A percentile compares a stretch with the other conserved stretches of the same genome.
phyloP scores from a whole-genome alignment of 2,113 vertebrate genomes.

The Psettodes erumei region DNA sequence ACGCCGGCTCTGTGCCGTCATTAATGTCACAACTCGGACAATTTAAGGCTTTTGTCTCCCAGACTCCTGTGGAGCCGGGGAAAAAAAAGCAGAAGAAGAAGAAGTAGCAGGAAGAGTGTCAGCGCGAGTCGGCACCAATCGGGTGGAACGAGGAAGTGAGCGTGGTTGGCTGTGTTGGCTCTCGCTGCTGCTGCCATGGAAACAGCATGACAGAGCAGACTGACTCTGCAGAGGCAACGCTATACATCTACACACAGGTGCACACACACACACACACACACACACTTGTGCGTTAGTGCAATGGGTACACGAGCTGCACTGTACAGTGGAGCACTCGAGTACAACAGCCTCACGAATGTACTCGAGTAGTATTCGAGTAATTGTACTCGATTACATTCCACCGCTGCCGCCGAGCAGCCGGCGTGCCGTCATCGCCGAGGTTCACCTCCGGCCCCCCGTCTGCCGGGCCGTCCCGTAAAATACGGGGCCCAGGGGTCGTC shows the following conservation, averaged over 20 bases:
- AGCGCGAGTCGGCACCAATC: conserved; percentile 52
- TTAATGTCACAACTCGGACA: too few relatives aligned
- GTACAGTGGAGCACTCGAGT: too few relatives aligned
- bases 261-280: conserved; percentile 5
- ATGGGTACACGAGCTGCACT: too few relatives aligned
- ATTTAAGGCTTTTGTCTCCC: not conserved
- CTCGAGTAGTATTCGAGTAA: too few relatives aligned
- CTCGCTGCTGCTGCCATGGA: conserved; percentile 78
- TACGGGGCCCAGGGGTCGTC: too few relatives aligned
- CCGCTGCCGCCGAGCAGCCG: too few relatives aligned
- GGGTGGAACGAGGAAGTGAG: conserved; percentile 63
- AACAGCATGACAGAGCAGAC: conserved; percentile 78
- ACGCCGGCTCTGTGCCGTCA: not conserved
- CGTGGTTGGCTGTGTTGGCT: conserved; percentile 71
- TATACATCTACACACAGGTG: too few relatives aligned
- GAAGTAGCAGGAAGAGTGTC: conserved; percentile 35
- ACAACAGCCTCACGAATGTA: too few relatives aligned
- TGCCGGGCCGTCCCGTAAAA: too few relatives aligned
- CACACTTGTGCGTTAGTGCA: not conserved
- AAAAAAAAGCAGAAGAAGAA: not conserved
- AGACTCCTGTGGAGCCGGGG: conserved; percentile 15
- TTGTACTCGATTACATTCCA: too few relatives aligned
- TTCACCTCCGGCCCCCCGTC: too few relatives aligned
- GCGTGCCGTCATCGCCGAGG: too few relatives aligned
- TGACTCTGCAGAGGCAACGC: conserved; percentile 64